A percentile compares a stretch with the other conserved stretches of the same genome.
Evolutionary conservation across 2,113 vertebrate genomes (phyloP).

Genomic region (Chascanopsetta lugubris): DNA sequence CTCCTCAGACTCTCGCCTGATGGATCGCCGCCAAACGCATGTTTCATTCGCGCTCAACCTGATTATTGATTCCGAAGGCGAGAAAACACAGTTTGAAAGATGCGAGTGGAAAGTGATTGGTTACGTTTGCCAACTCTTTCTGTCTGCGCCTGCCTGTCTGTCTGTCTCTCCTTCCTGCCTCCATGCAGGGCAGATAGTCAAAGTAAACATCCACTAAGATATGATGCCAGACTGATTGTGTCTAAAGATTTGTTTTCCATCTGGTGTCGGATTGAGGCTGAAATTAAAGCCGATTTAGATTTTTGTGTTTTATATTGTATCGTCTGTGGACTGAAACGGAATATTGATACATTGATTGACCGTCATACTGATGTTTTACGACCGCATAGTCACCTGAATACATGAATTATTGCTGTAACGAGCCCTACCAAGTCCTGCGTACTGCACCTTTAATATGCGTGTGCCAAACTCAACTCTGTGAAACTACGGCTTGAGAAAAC

Average conservation of each 20-base stretch:
- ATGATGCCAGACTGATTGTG: constrained; percentile 11
- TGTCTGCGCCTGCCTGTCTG: constrained; percentile 16
- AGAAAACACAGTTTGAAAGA: constrained; percentile 46
- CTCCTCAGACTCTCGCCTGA: constrained; percentile 45
- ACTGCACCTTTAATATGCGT: too few species aligned
- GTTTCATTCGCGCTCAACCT: constrained; percentile 58
- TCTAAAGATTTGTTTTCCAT: constrained; percentile 8
- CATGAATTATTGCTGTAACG: too few species aligned
- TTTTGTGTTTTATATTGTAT: too few species aligned
- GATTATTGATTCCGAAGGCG: constrained; percentile 62
- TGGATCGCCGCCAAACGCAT: constrained; percentile 56
- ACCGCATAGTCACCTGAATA: too few species aligned
- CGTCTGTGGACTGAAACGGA: too few species aligned
- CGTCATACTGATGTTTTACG: too few species aligned
- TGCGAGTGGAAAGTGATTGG: constrained; percentile 27
- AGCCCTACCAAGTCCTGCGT: too few species aligned
- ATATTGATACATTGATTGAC: too few species aligned
- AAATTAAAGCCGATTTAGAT: constrained; percentile 11
- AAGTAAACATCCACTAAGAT: constrained; percentile 23
- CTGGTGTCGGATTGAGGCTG: constrained; percentile 12
- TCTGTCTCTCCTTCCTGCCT: constrained; percentile 18
- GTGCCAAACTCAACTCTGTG: too few species aligned
- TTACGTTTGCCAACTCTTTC: constrained; percentile 41
- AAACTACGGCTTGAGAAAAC: too few species aligned
- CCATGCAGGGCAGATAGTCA: not conserved